Conservation (phyloP, 1,140 invertebrate genomes). For the Tetramorium alpestre region DNA sequence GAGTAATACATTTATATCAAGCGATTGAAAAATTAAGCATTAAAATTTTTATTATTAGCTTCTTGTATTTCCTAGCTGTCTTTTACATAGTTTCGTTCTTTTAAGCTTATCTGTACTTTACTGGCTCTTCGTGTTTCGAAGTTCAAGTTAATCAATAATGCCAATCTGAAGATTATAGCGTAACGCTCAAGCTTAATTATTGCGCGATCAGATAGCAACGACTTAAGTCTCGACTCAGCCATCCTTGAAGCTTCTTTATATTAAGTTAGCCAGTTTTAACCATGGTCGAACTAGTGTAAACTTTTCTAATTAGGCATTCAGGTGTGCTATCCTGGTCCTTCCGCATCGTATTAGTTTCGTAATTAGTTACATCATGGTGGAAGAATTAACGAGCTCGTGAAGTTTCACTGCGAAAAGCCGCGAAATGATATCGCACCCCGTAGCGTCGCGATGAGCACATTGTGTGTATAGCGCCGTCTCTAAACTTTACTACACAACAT, state of each 20-base stretch:
- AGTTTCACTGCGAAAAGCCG: conserved; percentile 27
- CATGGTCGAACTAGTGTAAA: conserved; percentile 35
- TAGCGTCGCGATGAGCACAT: conserved; percentile 20
- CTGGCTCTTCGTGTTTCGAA: background rate
- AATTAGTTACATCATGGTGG: conserved; percentile 49
- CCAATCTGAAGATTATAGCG: background rate
- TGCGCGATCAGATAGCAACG: conserved; percentile 27
- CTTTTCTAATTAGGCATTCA: conserved; percentile 60
- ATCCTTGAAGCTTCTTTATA: conserved; percentile 29
- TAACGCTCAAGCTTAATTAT: conserved; percentile 39
- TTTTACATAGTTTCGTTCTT: background rate
- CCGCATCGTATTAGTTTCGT: conserved; percentile 45
- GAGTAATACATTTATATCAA: background rate
- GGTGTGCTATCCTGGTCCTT: background rate
- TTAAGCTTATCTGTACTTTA: background rate
- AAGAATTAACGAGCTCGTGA: conserved; percentile 46
- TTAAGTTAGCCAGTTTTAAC: conserved; percentile 27
- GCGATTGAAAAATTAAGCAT: background rate
- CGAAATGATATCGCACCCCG: conserved; percentile 27
- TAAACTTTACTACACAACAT: conserved; percentile 31
- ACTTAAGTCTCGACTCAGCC: background rate
- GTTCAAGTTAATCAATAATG: conserved; percentile 36
- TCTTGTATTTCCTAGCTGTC: background rate
- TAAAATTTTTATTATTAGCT: background rate
- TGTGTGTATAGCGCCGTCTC: conserved; percentile 11